phyloP scores from a whole-genome alignment of 2,113 vertebrate species.

The Machaerirhynchus nigripectus region DNA sequence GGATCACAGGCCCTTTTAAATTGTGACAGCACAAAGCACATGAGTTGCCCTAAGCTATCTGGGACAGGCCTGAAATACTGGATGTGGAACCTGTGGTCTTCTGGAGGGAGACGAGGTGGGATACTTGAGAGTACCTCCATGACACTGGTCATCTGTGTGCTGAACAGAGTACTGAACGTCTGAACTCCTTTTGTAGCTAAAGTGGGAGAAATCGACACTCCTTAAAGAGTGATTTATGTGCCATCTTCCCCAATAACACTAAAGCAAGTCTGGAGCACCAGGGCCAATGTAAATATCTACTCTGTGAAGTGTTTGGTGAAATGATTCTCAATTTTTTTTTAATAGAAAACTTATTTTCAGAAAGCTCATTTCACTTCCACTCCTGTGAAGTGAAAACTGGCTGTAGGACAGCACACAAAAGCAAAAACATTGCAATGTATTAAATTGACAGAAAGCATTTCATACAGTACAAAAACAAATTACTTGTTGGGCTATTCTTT shows the following conservation, averaged over 20 bases:
- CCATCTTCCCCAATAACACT: background rate
- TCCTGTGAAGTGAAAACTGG: background rate
- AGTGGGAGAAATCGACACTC: background rate
- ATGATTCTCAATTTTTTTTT: background rate
- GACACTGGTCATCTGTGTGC: background rate
- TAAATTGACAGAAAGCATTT: background rate
- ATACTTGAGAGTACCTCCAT: background rate
- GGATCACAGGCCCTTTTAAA: background rate
- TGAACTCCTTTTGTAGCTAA: background rate
- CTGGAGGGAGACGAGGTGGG: background rate
- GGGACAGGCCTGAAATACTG: background rate
- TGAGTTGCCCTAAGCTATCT: background rate
- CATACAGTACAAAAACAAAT: background rate
- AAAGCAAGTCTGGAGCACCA: background rate
- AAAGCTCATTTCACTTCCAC: background rate
- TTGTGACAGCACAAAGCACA: background rate
- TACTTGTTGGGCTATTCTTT: background rate
- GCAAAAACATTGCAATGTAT: background rate
- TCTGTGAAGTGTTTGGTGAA: background rate
- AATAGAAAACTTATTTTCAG: background rate
- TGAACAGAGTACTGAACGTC: background rate
- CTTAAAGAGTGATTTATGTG: background rate
- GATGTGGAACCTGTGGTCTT: background rate
- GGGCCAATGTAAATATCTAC: background rate
- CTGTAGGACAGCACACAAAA: background rate